Evolutionary conservation across 2,888 invertebrate genomes (phyloP).

Genomic region (Leucophenga montana): DNA sequence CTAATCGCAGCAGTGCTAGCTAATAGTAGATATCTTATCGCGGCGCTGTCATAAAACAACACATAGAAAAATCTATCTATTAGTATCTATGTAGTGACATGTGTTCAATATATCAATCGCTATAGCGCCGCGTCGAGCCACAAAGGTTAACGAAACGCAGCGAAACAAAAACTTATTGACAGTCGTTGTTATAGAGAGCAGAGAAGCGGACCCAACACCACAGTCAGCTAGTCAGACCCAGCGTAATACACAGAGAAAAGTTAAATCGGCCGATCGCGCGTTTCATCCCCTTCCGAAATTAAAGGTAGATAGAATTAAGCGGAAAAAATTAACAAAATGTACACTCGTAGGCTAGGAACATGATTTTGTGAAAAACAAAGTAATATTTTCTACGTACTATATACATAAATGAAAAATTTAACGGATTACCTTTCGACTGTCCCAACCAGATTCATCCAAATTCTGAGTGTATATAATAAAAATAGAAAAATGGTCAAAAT

Average conservation of each 20-base stretch:
- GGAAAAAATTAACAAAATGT: too few species aligned
- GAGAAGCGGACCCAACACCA: too few species aligned
- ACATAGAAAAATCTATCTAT: background rate
- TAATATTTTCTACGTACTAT: too few species aligned
- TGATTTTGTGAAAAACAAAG: too few species aligned
- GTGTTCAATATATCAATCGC: background rate
- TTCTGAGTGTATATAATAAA: constrained; percentile 9
- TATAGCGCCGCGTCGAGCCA: background rate
- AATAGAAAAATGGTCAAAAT: constrained; percentile 56
- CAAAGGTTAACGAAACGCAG: constrained; percentile 7
- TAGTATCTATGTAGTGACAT: background rate
- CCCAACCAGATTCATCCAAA: background rate
- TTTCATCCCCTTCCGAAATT: too few species aligned
- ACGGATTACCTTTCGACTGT: too few species aligned
- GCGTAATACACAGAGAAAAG: too few species aligned
- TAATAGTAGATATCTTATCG: background rate
- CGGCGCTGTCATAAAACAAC: background rate
- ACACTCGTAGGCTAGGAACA: too few species aligned
- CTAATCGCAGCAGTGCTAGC: background rate
- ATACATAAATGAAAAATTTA: too few species aligned
- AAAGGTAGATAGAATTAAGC: too few species aligned
- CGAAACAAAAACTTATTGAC: background rate
- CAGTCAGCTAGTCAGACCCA: background rate
- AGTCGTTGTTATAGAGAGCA: too few species aligned
- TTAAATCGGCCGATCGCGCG: too few species aligned